These are phyloP conservation scores for Catamblyrhynchus diadema DNA, from an alignment of 2,797 vertebrate species.

Conservation along the genomic window DNA sequence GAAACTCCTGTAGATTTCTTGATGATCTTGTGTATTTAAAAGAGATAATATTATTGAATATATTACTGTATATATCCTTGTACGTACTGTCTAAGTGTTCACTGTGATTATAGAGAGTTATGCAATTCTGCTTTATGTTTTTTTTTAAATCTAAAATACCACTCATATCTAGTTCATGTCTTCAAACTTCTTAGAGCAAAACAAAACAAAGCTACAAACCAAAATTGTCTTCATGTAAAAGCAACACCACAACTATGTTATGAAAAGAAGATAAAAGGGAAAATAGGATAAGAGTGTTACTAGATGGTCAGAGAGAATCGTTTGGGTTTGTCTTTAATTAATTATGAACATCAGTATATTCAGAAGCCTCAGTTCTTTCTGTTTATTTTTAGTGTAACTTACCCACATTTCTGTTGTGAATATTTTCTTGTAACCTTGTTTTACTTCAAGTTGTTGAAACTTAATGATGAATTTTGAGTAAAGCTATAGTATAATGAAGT, in stretches of 20 bases:
- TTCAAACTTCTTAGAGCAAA: not conserved
- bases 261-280: not conserved
- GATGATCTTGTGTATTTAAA: not conserved
- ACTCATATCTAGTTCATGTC: not conserved
- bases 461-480: not conserved
- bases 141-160: not conserved
- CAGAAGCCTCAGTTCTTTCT: not conserved
- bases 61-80: not conserved
- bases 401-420: not conserved
- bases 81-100: not conserved
- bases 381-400: not conserved
- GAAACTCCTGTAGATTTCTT: not conserved
- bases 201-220: not conserved
- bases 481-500: not conserved
- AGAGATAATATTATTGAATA: not conserved
- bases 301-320: not conserved
- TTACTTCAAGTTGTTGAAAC: not conserved
- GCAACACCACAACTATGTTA: not conserved
- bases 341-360: not conserved
- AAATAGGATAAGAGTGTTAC: not conserved
- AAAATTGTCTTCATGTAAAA: not conserved
- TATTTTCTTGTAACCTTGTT: not conserved
- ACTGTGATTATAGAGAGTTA: not conserved
- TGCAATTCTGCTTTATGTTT: not conserved
- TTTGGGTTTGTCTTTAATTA: not conserved